Conservation (phyloP, 2,113 vertebrate genomes). For the Strigops habroptila region DNA sequence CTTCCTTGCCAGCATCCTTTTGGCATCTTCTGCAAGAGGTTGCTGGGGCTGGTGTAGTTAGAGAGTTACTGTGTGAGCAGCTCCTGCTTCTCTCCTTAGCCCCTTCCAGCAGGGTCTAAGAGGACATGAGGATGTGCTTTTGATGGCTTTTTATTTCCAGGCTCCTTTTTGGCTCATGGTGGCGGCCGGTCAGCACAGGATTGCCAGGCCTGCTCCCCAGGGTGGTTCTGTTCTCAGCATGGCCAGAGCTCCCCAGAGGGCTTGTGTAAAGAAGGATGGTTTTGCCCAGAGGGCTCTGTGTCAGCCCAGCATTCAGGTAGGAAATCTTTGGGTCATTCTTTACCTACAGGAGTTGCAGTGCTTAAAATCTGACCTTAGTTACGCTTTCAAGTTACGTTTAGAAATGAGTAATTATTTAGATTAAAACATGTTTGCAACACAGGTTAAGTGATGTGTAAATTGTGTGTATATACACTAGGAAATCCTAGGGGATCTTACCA, state of each 20-base stretch:
- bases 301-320: slow-evolving; percentile 79
- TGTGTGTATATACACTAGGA: neutral
- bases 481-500: neutral
- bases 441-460: neutral
- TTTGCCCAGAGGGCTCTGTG: slow-evolving; percentile 80
- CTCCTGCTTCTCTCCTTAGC: neutral
- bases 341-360: too few relatives aligned
- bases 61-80: neutral
- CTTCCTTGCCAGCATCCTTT: neutral
- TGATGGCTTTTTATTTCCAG: slow-evolving; percentile 43
- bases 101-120: neutral
- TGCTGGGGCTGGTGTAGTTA: neutral
- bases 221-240: slow-evolving; percentile 82
- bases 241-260: slow-evolving; percentile 76
- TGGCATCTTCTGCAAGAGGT: neutral
- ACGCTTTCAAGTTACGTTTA: fast-evolving
- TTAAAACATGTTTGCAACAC: neutral
- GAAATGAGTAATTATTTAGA: neutral
- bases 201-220: slow-evolving; percentile 79
- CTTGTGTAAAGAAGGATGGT: slow-evolving; percentile 82
- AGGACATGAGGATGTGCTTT: neutral
- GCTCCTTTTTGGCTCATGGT: slow-evolving; percentile 74
- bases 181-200: slow-evolving; percentile 72
- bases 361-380: neutral
- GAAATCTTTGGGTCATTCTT: neutral